A percentile compares a stretch with the other conserved stretches of the same genome.
These are phyloP conservation scores for Pogonocichla stellata DNA, from an alignment of 2,113 vertebrate species.

Conservation along the genomic window DNA sequence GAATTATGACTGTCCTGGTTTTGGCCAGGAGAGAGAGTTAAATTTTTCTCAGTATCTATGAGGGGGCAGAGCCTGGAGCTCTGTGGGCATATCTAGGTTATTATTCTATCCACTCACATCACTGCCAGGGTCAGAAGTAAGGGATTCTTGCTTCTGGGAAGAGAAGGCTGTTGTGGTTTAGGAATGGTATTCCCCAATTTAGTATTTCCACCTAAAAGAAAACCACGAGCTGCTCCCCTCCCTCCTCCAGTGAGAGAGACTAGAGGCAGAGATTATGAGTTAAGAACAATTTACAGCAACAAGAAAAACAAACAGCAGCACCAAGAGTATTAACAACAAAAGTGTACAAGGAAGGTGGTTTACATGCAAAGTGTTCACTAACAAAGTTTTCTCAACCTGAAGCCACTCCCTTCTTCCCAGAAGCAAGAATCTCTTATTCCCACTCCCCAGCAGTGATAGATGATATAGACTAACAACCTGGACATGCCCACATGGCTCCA, in stretches of 20 bases:
- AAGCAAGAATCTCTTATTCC: background rate
- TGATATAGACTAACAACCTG: background rate
- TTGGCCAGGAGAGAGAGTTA: background rate
- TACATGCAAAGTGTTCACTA: background rate
- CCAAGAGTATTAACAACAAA: background rate
- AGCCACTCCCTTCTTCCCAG: background rate
- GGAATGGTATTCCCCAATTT: background rate
- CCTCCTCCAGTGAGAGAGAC: background rate
- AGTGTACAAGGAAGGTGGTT: background rate
- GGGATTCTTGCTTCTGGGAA: background rate
- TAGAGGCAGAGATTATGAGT: background rate
- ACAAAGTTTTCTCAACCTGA: background rate
- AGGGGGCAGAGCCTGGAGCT: background rate
- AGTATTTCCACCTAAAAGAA: background rate
- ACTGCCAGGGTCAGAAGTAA: background rate
- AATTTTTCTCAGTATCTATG: background rate
- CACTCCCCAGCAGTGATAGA: background rate
- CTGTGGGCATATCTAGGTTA: background rate
- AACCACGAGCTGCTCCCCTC: rapidly evolving
- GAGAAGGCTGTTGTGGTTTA: background rate
- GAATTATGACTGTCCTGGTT: background rate
- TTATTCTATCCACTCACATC: background rate
- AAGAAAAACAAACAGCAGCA: background rate
- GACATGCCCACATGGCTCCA: background rate
- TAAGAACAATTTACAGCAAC: background rate